Percentiles rank a stretch among this genome's conserved stretches.
phyloP scores from a whole-genome alignment of 2,888 invertebrate genomes.

The Tetropium fuscum region DNA sequence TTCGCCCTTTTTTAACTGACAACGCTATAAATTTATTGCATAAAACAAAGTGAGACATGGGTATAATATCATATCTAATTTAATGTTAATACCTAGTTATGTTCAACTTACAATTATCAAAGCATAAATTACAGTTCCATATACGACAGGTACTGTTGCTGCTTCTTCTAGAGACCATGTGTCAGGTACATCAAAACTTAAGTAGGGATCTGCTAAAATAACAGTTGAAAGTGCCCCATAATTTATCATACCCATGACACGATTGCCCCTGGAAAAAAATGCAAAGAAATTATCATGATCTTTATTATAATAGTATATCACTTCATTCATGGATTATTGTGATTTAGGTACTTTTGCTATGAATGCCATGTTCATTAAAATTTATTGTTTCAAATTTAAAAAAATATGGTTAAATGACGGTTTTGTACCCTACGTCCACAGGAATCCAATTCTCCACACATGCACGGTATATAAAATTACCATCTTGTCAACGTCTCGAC shows the following conservation, averaged over 20 bases:
- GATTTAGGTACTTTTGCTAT: too few species aligned
- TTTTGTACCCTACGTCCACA: too few species aligned
- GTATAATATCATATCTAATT: too few species aligned
- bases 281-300: not conserved
- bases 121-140: conserved; percentile 65
- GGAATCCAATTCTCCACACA: too few species aligned
- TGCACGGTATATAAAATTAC: too few species aligned
- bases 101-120: conserved; percentile 48
- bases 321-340: too few species aligned
- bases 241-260: conserved; percentile 66
- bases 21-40: conserved; percentile 32
- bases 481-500: too few species aligned
- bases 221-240: conserved; percentile 70
- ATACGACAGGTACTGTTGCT: conserved; percentile 73
- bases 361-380: too few species aligned
- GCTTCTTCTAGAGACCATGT: conserved; percentile 71
- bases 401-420: too few species aligned
- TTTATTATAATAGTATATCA: too few species aligned
- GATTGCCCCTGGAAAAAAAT: conserved; percentile 44
- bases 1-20: conserved; percentile 57
- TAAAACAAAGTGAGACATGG: not conserved
- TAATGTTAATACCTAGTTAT: too few species aligned
- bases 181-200: conserved; percentile 69
- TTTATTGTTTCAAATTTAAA: too few species aligned
- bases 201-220: conserved; percentile 65